These are phyloP conservation scores for Cottus gobio DNA, from an alignment of 2,113 vertebrate genomes.

Conservation along the genomic window DNA sequence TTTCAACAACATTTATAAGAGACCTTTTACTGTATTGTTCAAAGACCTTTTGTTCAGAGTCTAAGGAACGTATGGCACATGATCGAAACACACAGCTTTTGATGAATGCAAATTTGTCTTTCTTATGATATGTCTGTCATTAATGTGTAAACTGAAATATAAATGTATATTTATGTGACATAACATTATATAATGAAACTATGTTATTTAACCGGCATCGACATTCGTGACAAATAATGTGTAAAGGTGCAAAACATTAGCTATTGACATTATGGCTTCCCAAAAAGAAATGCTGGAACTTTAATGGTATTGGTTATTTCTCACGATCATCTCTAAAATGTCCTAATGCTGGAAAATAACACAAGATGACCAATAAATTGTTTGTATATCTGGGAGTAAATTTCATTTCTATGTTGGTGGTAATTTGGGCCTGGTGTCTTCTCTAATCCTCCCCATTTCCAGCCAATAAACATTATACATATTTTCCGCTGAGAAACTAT, in stretches of 20 bases:
- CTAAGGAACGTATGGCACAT: conserved; percentile 66
- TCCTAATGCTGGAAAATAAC: conserved; percentile 71
- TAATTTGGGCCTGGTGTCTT: conserved; percentile 29
- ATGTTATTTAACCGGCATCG: conserved; percentile 79
- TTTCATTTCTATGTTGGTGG: conserved; percentile 35
- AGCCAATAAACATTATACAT: conserved; percentile 54
- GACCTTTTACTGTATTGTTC: conserved; percentile 62
- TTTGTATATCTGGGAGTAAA: conserved; percentile 75
- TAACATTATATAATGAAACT: conserved; percentile 80
- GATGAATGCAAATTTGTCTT: conserved; percentile 65
- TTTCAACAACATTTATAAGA: conserved; percentile 49
- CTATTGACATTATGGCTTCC: conserved; percentile 33
- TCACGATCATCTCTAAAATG: conserved; percentile 58
- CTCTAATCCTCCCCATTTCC: conserved; percentile 25
- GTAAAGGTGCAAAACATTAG: conserved; percentile 43
- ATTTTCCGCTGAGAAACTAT: conserved; percentile 53
- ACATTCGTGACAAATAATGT: conserved; percentile 45
- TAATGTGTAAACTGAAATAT: conserved; percentile 78
- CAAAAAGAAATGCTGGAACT: conserved; percentile 57
- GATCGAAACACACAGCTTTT: conserved; percentile 55
- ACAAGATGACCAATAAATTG: conserved; percentile 76
- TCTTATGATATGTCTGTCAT: conserved; percentile 69
- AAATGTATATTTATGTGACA: conserved; percentile 83
- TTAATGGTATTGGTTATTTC: conserved; percentile 60
- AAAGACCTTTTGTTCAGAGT: conserved; percentile 52